Base-by-base conservation (phyloP, 2,888 invertebrate genomes). In the Timema cristinae region DNA sequence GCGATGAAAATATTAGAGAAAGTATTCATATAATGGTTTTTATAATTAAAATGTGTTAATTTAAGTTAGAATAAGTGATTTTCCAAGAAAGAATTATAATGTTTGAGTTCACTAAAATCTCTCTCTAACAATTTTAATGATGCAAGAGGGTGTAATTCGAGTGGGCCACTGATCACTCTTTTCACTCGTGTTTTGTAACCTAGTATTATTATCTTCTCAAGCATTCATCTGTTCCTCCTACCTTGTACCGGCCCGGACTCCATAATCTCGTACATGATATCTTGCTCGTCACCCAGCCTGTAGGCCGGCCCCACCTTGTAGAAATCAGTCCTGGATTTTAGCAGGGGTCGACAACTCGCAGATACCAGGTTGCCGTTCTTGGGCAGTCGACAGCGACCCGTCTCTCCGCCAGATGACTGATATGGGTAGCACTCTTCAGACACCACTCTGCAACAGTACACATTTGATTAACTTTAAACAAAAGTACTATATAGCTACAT, bases 191-290 rank as follows among this genome's bases (percentile, higher is more conserved):
- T 32, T 32, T 32, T 32, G 32, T 4, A 32, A 32, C 32, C 32
- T 4, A 4, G 32, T 32, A 32, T 32, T 32, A 32, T 32, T 32
- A 4, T 32, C 32, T 32, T 32, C 32, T 32, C 32, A 32, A 32
- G 32, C 32, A 32, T 32, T 32, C 32, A 32, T 32, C 32, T 32
- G 32, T 32, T 32, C 32, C n/a, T n/a, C n/a, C 80, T 82, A 91
- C 91, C 93, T 88, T 97, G 97, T 0, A 97, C 95, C 1, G 97
- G 97, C 66, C 98, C 98, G 63, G 94, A 94, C 67, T 88, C 88
- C 83, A 90, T 86, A 69, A 98, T 95, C 81, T 98, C 97, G 70
- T 91, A 88, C 95, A 94, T 96, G 77, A 98, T 94, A 79, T 96
- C 95, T 13, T 89, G 86, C 80, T 92, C 92, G 75, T 88, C 89